Evolutionary conservation across 1,140 invertebrate species (phyloP).

Genomic region (Anoplolepis gracilipes): DNA sequence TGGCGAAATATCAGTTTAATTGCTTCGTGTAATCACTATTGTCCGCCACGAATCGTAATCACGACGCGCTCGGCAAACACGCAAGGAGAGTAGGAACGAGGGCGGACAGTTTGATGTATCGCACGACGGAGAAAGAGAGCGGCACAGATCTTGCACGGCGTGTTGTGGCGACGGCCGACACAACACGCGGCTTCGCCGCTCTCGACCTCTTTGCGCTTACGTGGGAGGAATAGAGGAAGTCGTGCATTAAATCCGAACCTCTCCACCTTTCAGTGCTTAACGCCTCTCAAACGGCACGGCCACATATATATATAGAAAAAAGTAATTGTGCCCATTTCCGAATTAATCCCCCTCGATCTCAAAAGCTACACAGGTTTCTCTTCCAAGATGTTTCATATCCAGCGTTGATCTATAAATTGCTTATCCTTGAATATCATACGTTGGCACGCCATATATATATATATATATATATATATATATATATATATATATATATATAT

Average conservation of each 20-base stretch:
- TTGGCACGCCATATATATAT: too few relatives aligned
- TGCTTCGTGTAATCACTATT: neutral
- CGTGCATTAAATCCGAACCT: conserved; percentile 78
- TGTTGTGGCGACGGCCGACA: neutral
- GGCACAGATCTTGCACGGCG: conserved; percentile 42
- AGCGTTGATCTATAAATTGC: neutral
- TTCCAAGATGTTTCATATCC: neutral
- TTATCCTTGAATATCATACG: neutral
- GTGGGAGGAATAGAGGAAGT: conserved; percentile 80
- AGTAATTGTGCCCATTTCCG: conserved; percentile 47
- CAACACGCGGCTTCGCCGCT: conserved; percentile 47
- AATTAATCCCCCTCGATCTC: conserved; percentile 5
- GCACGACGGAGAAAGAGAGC: conserved; percentile 63
- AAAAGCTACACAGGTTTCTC: neutral
- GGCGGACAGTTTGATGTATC: conserved; percentile 46
- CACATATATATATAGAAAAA: conserved; percentile 57
- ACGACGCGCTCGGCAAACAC: conserved; percentile 10
- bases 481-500: too few relatives aligned
- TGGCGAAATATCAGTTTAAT: neutral
- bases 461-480: too few relatives aligned
- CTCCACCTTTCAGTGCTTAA: conserved; percentile 77
- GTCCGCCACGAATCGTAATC: conserved; percentile 15
- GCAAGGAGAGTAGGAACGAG: conserved; percentile 6
- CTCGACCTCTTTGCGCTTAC: conserved; percentile 75
- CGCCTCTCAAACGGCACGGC: conserved; percentile 71